Evolutionary conservation across 2,888 invertebrate species (phyloP).

Genomic region (Pasiphila rectangulata): DNA sequence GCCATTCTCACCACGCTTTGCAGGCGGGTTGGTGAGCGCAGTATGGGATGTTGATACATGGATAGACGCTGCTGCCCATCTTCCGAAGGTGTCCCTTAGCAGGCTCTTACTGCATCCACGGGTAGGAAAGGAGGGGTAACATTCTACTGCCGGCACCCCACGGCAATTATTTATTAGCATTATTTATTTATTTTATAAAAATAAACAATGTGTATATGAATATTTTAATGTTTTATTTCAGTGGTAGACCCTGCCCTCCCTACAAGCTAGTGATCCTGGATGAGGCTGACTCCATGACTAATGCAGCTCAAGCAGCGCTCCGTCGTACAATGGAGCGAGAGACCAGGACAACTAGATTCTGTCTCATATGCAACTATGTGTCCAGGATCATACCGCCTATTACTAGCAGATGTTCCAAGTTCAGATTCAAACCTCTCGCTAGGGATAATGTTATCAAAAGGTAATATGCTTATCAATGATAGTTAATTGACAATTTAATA

Average conservation of each 20-base stretch:
- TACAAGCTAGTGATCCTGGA: constrained; percentile 98
- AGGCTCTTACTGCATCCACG: no score
- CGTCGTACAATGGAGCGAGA: constrained; percentile 99
- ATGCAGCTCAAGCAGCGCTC: constrained; percentile 96
- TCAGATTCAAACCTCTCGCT: constrained; percentile 95
- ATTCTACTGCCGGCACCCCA: no score
- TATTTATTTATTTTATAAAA: no score
- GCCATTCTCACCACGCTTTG: no score
- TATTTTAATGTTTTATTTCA: no score
- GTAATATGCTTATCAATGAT: constrained; percentile 37
- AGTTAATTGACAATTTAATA: not conserved
- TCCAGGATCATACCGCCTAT: constrained; percentile 98
- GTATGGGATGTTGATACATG: no score
- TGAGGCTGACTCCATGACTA: constrained; percentile 99
- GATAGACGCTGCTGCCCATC: no score
- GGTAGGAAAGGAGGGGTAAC: no score
- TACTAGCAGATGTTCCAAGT: constrained; percentile 98
- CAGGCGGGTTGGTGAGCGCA: no score
- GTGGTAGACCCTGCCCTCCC: constrained; percentile 93
- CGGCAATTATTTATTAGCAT: no score
- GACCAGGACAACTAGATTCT: constrained; percentile 96
- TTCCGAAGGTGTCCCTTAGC: no score
- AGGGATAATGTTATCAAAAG: constrained; percentile 84
- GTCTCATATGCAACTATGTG: constrained; percentile 99
- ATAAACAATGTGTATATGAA: no score